Percentiles rank a stretch among this genome's conserved stretches.
Conservation (phyloP, 30 jellyfish, hydroid and myxozoan genomes). For the Cassiopea xamachana region DNA sequence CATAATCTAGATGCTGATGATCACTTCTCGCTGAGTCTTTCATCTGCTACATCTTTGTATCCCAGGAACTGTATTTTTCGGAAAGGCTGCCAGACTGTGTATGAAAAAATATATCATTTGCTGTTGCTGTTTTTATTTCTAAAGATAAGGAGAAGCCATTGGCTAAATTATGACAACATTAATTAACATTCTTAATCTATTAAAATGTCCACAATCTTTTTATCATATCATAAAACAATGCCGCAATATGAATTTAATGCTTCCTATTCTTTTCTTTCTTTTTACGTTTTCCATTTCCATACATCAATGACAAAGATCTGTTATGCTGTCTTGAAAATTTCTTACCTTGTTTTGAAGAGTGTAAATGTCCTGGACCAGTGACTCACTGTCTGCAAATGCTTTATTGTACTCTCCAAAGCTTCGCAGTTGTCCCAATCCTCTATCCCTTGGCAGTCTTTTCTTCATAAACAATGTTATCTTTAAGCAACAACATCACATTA, state of each 20-base stretch:
- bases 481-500: neutral
- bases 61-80: constrained; percentile 45
- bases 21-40: too few species aligned
- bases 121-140: too few species aligned
- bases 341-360: constrained; percentile 16
- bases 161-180: too few species aligned
- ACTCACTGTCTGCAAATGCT: constrained; percentile 39
- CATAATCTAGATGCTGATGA: neutral
- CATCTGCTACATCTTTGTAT: constrained; percentile 47
- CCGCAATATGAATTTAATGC: neutral
- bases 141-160: too few species aligned
- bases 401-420: constrained; percentile 15
- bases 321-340: neutral
- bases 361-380: constrained; percentile 45
- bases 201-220: too few species aligned
- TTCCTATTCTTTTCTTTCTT: neutral
- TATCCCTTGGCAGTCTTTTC: neutral
- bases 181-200: too few species aligned
- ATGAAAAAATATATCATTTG: neutral
- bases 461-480: neutral
- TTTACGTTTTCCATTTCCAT: neutral
- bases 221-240: too few species aligned
- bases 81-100: constrained; percentile 11
- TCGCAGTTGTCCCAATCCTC: neutral
- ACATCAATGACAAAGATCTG: neutral